A percentile compares a stretch with the other conserved stretches of the same genome.
Evolutionary conservation across 2,888 invertebrate genomes (phyloP).

Genomic region (Ethmia dodecea): DNA sequence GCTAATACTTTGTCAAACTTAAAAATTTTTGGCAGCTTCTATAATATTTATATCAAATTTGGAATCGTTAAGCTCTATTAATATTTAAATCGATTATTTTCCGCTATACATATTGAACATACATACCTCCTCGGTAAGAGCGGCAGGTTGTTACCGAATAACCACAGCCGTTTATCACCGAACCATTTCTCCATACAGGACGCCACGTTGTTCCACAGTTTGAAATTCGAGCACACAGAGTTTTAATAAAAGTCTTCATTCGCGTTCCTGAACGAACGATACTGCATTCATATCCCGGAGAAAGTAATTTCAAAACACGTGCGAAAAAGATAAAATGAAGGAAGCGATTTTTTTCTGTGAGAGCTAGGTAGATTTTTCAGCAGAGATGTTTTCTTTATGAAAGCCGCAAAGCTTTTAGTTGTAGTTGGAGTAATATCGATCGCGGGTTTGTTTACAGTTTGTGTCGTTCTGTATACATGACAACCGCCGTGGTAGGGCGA

Average conservation of each 20-base stretch:
- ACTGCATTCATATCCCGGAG: constrained; percentile 50
- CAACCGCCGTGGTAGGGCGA: constrained; percentile 62
- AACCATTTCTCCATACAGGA: constrained; percentile 95
- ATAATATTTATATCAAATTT: too few relatives aligned
- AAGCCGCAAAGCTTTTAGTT: constrained; percentile 52
- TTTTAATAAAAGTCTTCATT: constrained; percentile 48
- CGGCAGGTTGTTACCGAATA: constrained; percentile 93
- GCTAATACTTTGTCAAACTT: too few relatives aligned
- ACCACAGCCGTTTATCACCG: constrained; percentile 93
- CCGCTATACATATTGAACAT: too few relatives aligned
- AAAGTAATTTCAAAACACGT: constrained; percentile 36
- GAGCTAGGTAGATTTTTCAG: constrained; percentile 14
- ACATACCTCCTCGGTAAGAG: constrained; percentile 88
- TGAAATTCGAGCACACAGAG: constrained; percentile 43
- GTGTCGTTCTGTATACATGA: constrained; percentile 68
- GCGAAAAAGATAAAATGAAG: constrained; percentile 9
- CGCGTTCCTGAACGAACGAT: constrained; percentile 43
- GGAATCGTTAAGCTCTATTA: too few relatives aligned
- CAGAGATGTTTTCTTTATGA: constrained; percentile 38
- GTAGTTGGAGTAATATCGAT: constrained; percentile 60
- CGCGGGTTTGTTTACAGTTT: constrained; percentile 71
- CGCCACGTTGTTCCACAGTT: constrained; percentile 69
- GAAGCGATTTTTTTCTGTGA: constrained; percentile 7
- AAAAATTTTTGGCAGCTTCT: too few relatives aligned
- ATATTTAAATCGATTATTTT: too few relatives aligned